A percentile compares a stretch with the other conserved stretches of the same genome.
Evolutionary conservation across 2,797 vertebrate genomes (phyloP).

Genomic region (Notoglanidium macrostoma): DNA sequence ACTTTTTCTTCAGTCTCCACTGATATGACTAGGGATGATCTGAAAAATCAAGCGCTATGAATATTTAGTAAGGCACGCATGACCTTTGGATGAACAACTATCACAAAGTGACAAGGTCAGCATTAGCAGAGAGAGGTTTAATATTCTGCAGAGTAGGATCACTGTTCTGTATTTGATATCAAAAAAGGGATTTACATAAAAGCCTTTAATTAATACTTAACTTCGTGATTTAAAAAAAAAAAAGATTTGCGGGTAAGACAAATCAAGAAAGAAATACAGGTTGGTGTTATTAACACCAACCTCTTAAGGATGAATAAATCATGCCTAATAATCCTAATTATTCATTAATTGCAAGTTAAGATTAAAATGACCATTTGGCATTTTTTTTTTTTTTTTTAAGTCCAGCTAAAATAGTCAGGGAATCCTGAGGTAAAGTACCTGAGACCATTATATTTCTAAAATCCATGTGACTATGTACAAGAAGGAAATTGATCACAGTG

Average conservation of each 20-base stretch:
- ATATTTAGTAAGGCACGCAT: constrained; percentile 66
- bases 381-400: constrained; percentile 32
- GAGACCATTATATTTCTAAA: not conserved
- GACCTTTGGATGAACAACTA: constrained; percentile 66
- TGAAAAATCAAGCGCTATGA: constrained; percentile 67
- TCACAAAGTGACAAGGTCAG: constrained; percentile 66
- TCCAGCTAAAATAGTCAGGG: constrained; percentile 21
- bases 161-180: constrained; percentile 1
- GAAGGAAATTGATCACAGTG: constrained; percentile 19
- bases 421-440: not conserved
- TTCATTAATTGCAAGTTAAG: constrained; percentile 1
- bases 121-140: constrained; percentile 2
- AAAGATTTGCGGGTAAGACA: not conserved
- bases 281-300: not conserved
- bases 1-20: constrained; percentile 17
- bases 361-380: not conserved
- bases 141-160: not conserved
- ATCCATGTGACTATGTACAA: not conserved
- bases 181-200: not conserved
- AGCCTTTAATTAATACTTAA: not conserved
- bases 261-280: not conserved
- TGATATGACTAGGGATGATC: constrained; percentile 62
- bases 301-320: not conserved
- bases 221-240: not conserved
- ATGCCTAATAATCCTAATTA: not conserved